These are phyloP conservation scores for Hofmannophila pseudospretella DNA, from an alignment of 2,888 invertebrate genomes.

Conservation along the genomic window DNA sequence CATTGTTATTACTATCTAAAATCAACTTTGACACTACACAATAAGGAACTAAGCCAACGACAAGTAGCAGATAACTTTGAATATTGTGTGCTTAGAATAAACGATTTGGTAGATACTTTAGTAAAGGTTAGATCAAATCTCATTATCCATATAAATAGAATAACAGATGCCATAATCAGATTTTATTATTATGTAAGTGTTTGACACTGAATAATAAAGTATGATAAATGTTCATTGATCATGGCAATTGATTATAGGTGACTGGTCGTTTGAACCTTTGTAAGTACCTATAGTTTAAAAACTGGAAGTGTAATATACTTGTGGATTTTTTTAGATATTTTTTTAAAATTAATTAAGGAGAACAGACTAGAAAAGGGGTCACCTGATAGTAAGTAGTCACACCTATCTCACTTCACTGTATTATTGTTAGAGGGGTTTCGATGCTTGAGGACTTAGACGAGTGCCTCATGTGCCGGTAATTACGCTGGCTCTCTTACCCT, in stretches of 20 bases:
- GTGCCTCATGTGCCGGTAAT: no score
- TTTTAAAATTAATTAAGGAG: no score
- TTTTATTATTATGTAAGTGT: constrained; percentile 4
- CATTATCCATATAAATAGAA: constrained; percentile 12
- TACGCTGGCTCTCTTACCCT: no score
- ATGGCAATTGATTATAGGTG: constrained; percentile 3
- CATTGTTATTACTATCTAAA: no score
- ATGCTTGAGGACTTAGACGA: no score
- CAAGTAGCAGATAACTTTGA: neutral
- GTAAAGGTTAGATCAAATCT: constrained; percentile 19
- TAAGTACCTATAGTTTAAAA: no score
- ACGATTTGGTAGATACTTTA: constrained; percentile 13
- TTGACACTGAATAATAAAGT: constrained; percentile 16
- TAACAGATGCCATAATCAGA: constrained; percentile 8
- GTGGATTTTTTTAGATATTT: no score
- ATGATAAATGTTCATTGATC: constrained; percentile 9
- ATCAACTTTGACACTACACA: neutral
- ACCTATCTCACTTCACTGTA: no score
- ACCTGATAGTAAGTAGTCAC: no score
- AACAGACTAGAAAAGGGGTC: no score
- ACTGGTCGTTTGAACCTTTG: neutral
- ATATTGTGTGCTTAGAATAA: constrained; percentile 10
- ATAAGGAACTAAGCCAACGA: constrained; percentile 5
- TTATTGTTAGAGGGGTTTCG: no score
- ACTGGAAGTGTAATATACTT: no score